phyloP scores from a whole-genome alignment of 2,888 invertebrate species.

The Aphidius colemani region DNA sequence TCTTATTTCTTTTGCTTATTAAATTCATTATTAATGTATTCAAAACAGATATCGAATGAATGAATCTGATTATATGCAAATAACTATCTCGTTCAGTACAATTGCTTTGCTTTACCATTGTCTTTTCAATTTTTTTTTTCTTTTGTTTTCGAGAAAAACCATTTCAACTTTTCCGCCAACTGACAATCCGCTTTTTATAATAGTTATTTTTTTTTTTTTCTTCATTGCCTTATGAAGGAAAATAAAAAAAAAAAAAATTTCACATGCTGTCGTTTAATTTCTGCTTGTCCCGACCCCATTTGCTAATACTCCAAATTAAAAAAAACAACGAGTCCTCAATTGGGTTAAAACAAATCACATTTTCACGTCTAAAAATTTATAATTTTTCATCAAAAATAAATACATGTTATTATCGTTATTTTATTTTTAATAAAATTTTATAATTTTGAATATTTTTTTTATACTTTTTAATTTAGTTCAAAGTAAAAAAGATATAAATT shows the following conservation, averaged over 20 bases:
- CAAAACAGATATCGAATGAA: slow-evolving; percentile 49
- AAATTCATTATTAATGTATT: slow-evolving; percentile 53
- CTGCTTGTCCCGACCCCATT: slow-evolving; percentile 31
- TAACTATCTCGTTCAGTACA: slow-evolving; percentile 32
- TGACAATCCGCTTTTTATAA: no score
- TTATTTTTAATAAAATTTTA: no score
- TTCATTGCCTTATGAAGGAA: no score
- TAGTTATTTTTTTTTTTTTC: no score
- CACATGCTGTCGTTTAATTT: not conserved
- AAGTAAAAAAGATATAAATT: not conserved
- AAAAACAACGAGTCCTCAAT: slow-evolving; percentile 14
- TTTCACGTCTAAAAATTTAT: slow-evolving; percentile 6
- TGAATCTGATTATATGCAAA: slow-evolving; percentile 49
- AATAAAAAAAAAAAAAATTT: no score
- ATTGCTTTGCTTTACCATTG: slow-evolving; percentile 11
- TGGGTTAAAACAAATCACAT: slow-evolving; percentile 25
- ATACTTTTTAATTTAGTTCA: not conserved
- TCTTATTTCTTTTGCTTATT: slow-evolving; percentile 37
- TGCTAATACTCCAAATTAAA: slow-evolving; percentile 28
- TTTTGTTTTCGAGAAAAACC: no score
- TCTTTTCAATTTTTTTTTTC: not conserved
- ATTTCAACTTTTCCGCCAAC: no score
- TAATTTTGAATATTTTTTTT: not conserved
- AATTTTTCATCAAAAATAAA: slow-evolving; percentile 8
- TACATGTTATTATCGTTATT: not conserved